Conservation (phyloP, 2,113 vertebrate genomes). For the Urocolius indicus region DNA sequence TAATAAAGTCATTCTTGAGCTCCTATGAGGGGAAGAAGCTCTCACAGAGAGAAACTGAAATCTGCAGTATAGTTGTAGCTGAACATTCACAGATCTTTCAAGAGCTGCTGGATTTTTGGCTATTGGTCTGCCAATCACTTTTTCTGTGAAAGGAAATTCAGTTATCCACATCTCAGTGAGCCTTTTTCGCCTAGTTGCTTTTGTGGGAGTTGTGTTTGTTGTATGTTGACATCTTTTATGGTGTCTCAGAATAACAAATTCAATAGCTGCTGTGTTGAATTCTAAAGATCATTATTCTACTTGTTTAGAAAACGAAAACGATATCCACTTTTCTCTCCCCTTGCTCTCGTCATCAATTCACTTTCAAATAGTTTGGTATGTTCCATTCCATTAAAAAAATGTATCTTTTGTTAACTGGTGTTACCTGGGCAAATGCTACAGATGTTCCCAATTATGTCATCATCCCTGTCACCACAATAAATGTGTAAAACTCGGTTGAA, state of each 20-base stretch:
- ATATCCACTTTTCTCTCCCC: neutral
- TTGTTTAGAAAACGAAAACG: conserved; percentile 46
- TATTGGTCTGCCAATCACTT: conserved; percentile 32
- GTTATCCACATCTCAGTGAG: neutral
- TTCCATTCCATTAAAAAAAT: neutral
- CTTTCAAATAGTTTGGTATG: neutral
- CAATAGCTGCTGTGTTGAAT: conserved; percentile 12
- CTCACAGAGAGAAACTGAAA: neutral
- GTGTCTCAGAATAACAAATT: neutral
- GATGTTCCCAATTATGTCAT: neutral
- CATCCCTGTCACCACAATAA: neutral
- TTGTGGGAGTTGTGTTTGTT: conserved; percentile 13
- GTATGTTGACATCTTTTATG: neutral
- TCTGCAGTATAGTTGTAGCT: neutral
- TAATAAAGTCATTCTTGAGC: neutral
- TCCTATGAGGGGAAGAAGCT: neutral
- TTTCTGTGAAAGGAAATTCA: conserved; percentile 4
- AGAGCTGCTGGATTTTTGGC: conserved; percentile 4
- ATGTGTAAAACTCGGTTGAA: neutral
- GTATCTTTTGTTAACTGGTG: neutral
- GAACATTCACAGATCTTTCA: conserved; percentile 1
- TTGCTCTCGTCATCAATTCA: neutral
- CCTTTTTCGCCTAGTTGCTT: neutral
- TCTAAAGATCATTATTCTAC: conserved; percentile 11
- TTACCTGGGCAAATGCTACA: conserved; percentile 13